Conservation (phyloP, 2,888 invertebrate species). For the Tipula confusa region DNA sequence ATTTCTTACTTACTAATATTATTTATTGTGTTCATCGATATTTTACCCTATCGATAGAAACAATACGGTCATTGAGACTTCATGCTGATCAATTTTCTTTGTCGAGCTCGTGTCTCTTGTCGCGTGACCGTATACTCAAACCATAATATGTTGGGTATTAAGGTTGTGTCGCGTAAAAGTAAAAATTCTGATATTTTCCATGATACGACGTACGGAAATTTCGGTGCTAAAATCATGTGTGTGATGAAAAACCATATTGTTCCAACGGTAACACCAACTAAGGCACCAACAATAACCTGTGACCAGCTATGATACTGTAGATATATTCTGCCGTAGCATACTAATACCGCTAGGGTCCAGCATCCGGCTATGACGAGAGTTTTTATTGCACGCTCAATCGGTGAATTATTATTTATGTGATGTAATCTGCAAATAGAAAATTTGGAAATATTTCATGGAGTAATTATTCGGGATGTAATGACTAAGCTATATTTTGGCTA, state of each 20-base stretch:
- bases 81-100: conserved; percentile 73
- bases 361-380: conserved; percentile 61
- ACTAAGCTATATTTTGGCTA: no score
- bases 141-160: conserved; percentile 90
- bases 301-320: conserved; percentile 77
- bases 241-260: conserved; percentile 77
- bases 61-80: conserved; percentile 76
- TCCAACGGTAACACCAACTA: conserved; percentile 70
- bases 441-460: conserved; percentile 29
- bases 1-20: not conserved
- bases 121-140: conserved; percentile 87
- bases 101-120: conserved; percentile 74
- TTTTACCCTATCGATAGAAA: not conserved
- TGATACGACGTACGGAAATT: conserved; percentile 78
- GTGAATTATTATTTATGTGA: conserved; percentile 73
- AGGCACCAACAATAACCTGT: conserved; percentile 75
- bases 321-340: conserved; percentile 72
- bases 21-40: not conserved
- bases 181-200: conserved; percentile 83
- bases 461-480: no score
- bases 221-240: conserved; percentile 73
- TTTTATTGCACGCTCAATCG: conserved; percentile 71
- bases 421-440: conserved; percentile 61
- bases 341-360: conserved; percentile 56
- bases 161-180: conserved; percentile 79